phyloP scores from a whole-genome alignment of 2,113 vertebrate species.

The Donacobius atricapilla region DNA sequence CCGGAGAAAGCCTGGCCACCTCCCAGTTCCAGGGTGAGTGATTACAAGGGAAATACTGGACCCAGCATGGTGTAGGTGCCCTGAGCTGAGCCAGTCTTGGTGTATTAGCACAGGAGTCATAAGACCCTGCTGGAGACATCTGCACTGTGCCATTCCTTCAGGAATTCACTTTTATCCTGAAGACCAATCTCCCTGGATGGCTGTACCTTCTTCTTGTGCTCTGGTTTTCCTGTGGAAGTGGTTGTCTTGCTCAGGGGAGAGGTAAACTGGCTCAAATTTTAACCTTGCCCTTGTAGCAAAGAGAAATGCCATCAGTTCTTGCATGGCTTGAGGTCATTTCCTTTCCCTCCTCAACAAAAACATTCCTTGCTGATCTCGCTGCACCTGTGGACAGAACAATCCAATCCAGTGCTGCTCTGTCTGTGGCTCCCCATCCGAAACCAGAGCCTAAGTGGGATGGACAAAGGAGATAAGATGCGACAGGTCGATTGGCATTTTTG shows the following conservation, averaged over 20 bases:
- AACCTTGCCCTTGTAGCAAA: neutral
- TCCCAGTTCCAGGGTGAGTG: constrained; percentile 78
- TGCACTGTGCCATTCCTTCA: neutral
- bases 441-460: neutral
- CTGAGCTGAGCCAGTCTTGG: neutral
- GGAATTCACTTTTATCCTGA: neutral
- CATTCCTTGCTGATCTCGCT: neutral
- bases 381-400: neutral
- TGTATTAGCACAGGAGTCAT: neutral
- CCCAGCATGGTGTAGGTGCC: neutral
- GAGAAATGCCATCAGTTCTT: neutral
- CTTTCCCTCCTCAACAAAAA: neutral
- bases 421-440: neutral
- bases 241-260: neutral
- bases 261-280: neutral
- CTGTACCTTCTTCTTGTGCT: neutral
- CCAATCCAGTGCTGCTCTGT: neutral
- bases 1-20: constrained; percentile 80
- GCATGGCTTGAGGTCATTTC: neutral
- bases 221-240: neutral
- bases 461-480: neutral
- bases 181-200: neutral
- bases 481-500: neutral
- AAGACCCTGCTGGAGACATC: neutral
- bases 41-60: neutral